phyloP scores from a whole-genome alignment of 2,113 vertebrate species.

The Brachypodius melanocephalos region DNA sequence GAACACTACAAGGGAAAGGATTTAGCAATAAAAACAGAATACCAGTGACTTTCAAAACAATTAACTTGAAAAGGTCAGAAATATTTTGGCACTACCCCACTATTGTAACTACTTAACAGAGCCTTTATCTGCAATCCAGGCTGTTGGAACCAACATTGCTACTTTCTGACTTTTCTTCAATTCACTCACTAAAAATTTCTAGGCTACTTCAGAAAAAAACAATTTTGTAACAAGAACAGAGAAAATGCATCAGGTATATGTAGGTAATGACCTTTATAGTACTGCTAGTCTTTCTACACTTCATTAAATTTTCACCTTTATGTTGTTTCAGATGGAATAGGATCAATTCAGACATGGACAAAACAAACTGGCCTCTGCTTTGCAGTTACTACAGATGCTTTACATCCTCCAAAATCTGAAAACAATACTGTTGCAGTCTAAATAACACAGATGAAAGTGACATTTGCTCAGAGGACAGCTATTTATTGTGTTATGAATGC shows the following conservation, averaged over 20 bases:
- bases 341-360: neutral
- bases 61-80: constrained; percentile 8
- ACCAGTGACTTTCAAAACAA: neutral
- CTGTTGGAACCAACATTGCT: neutral
- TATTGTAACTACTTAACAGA: neutral
- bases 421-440: neutral
- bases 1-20: neutral
- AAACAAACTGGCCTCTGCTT: neutral
- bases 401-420: neutral
- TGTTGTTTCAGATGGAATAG: neutral
- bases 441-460: constrained; percentile 1
- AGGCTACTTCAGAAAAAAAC: neutral
- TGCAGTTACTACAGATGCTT: neutral
- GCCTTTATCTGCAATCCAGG: neutral
- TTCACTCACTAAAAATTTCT: neutral
- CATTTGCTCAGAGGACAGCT: constrained; percentile 26
- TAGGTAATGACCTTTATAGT: neutral
- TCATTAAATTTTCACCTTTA: constrained; percentile 3
- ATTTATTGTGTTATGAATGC: neutral
- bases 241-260: neutral
- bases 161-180: neutral
- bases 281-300: neutral
- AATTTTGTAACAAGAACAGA: neutral
- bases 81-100: neutral
- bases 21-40: neutral